A percentile compares a stretch with the other conserved stretches of the same genome.
Evolutionary conservation across 2,797 vertebrate genomes (phyloP).

Genomic region (Xenopus petersii): DNA sequence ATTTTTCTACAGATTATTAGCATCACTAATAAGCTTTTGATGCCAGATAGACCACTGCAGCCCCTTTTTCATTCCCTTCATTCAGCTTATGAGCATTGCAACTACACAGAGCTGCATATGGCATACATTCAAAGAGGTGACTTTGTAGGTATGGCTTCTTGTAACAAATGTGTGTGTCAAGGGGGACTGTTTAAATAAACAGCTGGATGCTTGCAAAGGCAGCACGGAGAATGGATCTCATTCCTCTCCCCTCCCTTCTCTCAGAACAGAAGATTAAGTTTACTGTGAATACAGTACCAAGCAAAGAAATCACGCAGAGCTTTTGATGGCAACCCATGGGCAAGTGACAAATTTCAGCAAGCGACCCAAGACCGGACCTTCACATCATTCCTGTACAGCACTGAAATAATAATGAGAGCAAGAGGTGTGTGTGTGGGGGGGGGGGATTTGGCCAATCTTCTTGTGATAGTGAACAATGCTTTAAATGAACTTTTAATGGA

Average conservation of each 20-base stretch:
- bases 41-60: too few species aligned
- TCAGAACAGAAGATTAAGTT: slow-evolving; percentile 72
- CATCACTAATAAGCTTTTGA: too few species aligned
- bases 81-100: too few species aligned
- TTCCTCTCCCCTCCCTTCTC: slow-evolving; percentile 30
- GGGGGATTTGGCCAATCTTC: too few species aligned
- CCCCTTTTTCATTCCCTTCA: too few species aligned
- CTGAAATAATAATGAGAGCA: too few species aligned
- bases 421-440: too few species aligned
- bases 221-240: slow-evolving; percentile 62
- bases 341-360: slow-evolving; percentile 73
- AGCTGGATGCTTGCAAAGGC: slow-evolving; percentile 60
- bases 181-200: slow-evolving; percentile 68
- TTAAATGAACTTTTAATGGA: slow-evolving; percentile 79
- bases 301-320: slow-evolving; percentile 70
- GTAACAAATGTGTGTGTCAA: slow-evolving; percentile 64
- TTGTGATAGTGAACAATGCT: slow-evolving; percentile 38
- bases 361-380: slow-evolving; percentile 71
- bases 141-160: slow-evolving; percentile 59
- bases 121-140: slow-evolving; percentile 32
- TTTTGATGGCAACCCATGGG: slow-evolving; percentile 67
- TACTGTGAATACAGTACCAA: slow-evolving; percentile 71
- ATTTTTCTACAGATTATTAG: too few species aligned
- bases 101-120: too few species aligned
- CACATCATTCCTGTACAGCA: slow-evolving; percentile 57